Evolutionary conservation across 2,113 vertebrate genomes (phyloP).

Genomic region (Apodemus sylvaticus): DNA sequence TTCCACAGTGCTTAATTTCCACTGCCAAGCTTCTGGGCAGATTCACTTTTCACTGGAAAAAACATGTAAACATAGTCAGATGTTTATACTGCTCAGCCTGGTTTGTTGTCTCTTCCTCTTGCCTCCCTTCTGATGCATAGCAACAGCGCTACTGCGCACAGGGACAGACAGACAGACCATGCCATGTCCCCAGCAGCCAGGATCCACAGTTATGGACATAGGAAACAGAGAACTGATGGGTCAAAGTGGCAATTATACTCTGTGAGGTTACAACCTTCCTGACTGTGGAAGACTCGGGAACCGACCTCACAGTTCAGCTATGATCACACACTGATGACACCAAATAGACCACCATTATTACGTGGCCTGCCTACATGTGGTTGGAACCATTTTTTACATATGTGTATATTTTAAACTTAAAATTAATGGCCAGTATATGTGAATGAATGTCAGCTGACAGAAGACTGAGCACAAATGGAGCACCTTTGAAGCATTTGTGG

Average conservation of each 20-base stretch:
- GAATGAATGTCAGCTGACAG: conserved; percentile 47
- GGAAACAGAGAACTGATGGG: conserved; percentile 57
- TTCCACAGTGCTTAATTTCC: conserved; percentile 82
- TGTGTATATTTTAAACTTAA: conserved; percentile 46
- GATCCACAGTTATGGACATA: conserved; percentile 49
- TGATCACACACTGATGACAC: background rate
- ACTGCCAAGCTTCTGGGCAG: conserved; percentile 71
- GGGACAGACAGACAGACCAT: conserved; percentile 42
- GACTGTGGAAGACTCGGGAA: conserved; percentile 52
- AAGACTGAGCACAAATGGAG: background rate
- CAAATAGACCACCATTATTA: conserved; percentile 15
- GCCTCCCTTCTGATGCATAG: conserved; percentile 45
- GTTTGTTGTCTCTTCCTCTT: conserved; percentile 37
- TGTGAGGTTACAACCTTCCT: conserved; percentile 71
- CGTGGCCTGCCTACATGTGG: background rate
- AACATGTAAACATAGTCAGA: conserved; percentile 70
- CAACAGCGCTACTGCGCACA: conserved; percentile 51
- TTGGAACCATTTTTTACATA: conserved; percentile 64
- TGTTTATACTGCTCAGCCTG: conserved; percentile 73
- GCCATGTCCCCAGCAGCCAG: conserved; percentile 34
- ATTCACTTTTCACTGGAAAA: conserved; percentile 82
- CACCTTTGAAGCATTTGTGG: background rate
- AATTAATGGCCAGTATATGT: conserved; percentile 39
- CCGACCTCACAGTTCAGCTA: conserved; percentile 43
- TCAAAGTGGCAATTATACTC: conserved; percentile 66